Conservation (phyloP, 2,888 invertebrate genomes). For the Aporophyla nigra region DNA sequence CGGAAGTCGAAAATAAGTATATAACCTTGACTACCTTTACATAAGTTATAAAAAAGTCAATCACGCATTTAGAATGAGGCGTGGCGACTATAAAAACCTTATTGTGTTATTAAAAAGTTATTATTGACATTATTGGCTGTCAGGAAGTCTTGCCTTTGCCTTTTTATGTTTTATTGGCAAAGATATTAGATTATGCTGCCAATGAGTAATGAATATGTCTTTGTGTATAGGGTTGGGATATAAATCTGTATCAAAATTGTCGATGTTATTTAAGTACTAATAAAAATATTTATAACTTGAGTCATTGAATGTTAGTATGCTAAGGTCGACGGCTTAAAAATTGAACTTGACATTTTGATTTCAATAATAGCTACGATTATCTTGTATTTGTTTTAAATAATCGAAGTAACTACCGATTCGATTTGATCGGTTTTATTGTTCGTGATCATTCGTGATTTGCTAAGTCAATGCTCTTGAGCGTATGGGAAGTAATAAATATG, state of each 20-base stretch:
- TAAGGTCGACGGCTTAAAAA: conserved; percentile 68
- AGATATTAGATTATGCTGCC: conserved; percentile 38
- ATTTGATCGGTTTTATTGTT: conserved; percentile 41
- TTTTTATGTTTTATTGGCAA: conserved; percentile 38
- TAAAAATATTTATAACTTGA: conserved; percentile 40
- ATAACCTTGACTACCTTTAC: conserved; percentile 56
- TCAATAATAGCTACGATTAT: conserved; percentile 53
- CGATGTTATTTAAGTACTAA: conserved; percentile 26
- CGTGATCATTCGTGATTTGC: conserved; percentile 31
- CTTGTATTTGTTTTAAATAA: conserved; percentile 59
- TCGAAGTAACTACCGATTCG: conserved; percentile 54
- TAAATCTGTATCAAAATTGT: conserved; percentile 37
- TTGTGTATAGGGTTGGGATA: conserved; percentile 11
- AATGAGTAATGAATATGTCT: conserved; percentile 24
- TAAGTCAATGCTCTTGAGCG: conserved; percentile 24
- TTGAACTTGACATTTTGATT: conserved; percentile 65
- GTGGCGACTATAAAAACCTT: conserved; percentile 59
- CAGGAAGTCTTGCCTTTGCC: conserved; percentile 56
- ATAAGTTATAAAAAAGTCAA: conserved; percentile 49
- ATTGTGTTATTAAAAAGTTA: conserved; percentile 57
- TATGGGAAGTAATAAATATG: conserved; percentile 22
- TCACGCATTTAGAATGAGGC: conserved; percentile 52
- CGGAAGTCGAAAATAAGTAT: conserved; percentile 61
- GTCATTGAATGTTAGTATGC: conserved; percentile 66
- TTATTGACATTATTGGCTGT: conserved; percentile 49